A percentile compares a stretch with the other conserved stretches of the same genome.
phyloP scores from a whole-genome alignment of 2,888 invertebrate species.

The Drosophila picticornis region DNA sequence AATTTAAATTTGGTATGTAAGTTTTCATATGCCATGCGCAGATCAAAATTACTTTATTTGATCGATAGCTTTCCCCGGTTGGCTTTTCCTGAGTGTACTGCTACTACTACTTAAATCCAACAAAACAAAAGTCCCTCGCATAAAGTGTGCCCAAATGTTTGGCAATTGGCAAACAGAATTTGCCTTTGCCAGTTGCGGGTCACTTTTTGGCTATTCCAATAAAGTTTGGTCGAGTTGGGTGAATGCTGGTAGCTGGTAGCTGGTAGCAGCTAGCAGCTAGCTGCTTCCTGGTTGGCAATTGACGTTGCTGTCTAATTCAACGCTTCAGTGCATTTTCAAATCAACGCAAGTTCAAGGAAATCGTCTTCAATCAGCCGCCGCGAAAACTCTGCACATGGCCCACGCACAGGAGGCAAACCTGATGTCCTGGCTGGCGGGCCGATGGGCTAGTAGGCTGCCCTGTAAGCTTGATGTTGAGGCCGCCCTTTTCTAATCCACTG shows the following conservation, averaged over 20 bases:
- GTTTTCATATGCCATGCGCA: no score
- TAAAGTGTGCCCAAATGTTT: slow-evolving; percentile 60
- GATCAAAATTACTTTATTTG: no score
- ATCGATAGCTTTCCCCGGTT: no score
- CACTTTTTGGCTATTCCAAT: slow-evolving; percentile 47
- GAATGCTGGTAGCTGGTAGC: slow-evolving; percentile 1
- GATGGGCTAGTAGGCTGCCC: slow-evolving; percentile 11
- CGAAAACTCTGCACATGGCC: slow-evolving; percentile 61
- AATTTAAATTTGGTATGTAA: background rate
- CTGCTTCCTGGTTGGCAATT: slow-evolving; percentile 29
- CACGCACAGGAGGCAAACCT: slow-evolving; percentile 34
- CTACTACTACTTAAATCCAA: background rate
- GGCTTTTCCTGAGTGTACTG: background rate
- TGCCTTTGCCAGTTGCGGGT: slow-evolving; percentile 39
- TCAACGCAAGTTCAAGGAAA: slow-evolving; percentile 77
- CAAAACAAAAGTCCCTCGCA: slow-evolving; percentile 24
- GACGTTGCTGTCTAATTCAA: slow-evolving; percentile 73
- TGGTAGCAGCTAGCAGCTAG: slow-evolving; percentile 20
- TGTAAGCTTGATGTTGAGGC: slow-evolving; percentile 28
- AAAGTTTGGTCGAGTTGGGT: slow-evolving; percentile 52
- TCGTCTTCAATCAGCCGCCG: slow-evolving; percentile 78
- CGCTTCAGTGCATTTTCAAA: slow-evolving; percentile 78
- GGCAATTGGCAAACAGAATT: slow-evolving; percentile 32
- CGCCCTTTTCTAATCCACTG: slow-evolving; percentile 81
- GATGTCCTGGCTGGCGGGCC: slow-evolving; percentile 29